Evolutionary conservation across 2,888 invertebrate species (phyloP), one percentile per base, ranked within the genome.

Genomic region (Lobophora halterata): DNA sequence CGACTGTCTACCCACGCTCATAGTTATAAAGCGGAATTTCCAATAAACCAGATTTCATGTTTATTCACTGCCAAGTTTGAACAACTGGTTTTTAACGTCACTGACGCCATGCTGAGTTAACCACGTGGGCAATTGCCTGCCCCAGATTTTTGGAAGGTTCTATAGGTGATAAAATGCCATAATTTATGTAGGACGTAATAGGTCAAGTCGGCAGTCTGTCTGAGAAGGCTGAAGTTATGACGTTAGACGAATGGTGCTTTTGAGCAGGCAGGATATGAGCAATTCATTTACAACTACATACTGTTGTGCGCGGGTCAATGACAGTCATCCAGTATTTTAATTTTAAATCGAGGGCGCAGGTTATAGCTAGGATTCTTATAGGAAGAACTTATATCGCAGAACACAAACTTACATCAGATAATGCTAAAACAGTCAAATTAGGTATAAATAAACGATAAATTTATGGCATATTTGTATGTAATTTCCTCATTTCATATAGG

Each of bases 21-120:
- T 8, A 5, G 6, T n/a, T n/a, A 34, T 47, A 71, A 46, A 57
- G 57, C 51, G 42, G 33, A 55, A 44, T 53, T 54, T 61, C 43
- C 21, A 11, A 0, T 2, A n/a, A 1, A 12, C 6, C 20, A 2
- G 4, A 12, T 46, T 42, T 7, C 26, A 23, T 12, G 33, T 58
- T 62, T 74, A 74, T 80, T 81, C 79, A 79, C 68, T 80, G 80
- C 80, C 83, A 85, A 82, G 82, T 80, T 80, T 79, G 77, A 68
- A 72, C 67, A 74, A 81, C 79, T 72, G 71, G 76, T 80, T 81
- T 76, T 61, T 62, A 55, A 60, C 61, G 58, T 79, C 72, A 74
- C 73, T 64, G 60, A 72, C 58, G 55, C 65, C 53, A 60, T 55
- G 53, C 43, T 47, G 49, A 44, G 46, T 52, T 55, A 55, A 71